Percentiles rank a stretch among this genome's conserved stretches.
phyloP scores from a whole-genome alignment of 2,797 vertebrate genomes.

The Phalanger gymnotis region DNA sequence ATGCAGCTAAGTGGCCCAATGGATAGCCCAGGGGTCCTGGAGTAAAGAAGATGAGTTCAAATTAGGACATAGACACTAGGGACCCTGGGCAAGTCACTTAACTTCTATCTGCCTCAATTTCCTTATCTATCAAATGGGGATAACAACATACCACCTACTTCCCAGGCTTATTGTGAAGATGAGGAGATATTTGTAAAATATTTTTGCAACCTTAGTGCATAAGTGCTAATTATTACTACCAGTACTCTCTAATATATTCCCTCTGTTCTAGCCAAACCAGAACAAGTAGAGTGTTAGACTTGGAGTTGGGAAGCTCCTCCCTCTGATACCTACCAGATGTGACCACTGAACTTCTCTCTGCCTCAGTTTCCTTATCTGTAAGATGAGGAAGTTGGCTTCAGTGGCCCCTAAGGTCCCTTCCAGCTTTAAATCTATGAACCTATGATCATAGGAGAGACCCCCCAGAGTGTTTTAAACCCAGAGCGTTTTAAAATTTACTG shows the following conservation, averaged over 20 bases:
- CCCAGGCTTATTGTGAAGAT: neutral
- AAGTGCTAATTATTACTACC: neutral
- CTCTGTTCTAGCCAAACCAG: neutral
- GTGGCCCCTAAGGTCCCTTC: neutral
- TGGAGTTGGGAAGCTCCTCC: neutral
- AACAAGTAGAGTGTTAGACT: neutral
- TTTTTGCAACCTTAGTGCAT: neutral
- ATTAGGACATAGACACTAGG: neutral
- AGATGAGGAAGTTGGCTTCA: neutral
- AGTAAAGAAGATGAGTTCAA: neutral
- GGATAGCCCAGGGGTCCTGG: neutral
- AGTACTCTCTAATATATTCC: neutral
- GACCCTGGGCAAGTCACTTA: too few relatives aligned
- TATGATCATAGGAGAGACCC: neutral
- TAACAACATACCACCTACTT: neutral
- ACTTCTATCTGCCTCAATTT: neutral
- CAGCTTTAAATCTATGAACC: neutral
- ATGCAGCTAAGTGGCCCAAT: neutral
- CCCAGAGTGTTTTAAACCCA: too few relatives aligned
- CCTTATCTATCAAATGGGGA: neutral
- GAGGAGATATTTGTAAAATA: neutral
- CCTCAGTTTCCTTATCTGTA: neutral
- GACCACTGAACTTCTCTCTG: neutral
- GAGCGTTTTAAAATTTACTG: neutral
- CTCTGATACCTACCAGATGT: neutral